Percentiles rank a stretch among this genome's conserved stretches.
Conservation (phyloP, 2,888 invertebrate species). For the Coleophora flavipennella region DNA sequence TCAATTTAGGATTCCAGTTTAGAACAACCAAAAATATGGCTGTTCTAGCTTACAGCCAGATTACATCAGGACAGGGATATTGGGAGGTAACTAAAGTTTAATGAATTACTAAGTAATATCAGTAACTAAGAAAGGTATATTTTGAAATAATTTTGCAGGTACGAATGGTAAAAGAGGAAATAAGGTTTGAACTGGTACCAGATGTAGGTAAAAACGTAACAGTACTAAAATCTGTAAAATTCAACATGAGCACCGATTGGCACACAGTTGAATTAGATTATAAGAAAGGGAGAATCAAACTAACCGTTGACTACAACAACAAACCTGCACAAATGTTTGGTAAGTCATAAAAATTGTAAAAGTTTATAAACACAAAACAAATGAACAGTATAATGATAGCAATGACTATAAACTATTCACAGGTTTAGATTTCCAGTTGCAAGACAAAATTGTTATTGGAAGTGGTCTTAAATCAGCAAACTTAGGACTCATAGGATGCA, state of each 20-base stretch:
- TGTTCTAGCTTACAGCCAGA: constrained; percentile 88
- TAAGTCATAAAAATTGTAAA: constrained; percentile 23
- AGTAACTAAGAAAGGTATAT: too few relatives aligned
- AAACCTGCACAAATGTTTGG: constrained; percentile 79
- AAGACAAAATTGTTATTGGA: constrained; percentile 82
- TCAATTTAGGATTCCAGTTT: constrained; percentile 88
- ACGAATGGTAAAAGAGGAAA: constrained; percentile 86
- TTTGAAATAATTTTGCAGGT: constrained; percentile 59
- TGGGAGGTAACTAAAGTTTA: constrained; percentile 80
- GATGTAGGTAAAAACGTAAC: constrained; percentile 84
- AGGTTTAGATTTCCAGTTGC: constrained; percentile 77
- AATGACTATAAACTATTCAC: constrained; percentile 6
- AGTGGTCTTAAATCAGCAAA: constrained; percentile 83
- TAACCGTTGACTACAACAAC: constrained; percentile 83
- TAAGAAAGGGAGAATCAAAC: constrained; percentile 79
- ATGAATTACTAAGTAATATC: not conserved
- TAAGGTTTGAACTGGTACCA: constrained; percentile 85
- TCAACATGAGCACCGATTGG: constrained; percentile 85
- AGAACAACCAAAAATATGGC: constrained; percentile 88
- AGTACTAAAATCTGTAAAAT: constrained; percentile 85
- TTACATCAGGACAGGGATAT: constrained; percentile 82
- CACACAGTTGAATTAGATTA: constrained; percentile 87
- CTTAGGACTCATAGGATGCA: constrained; percentile 90
- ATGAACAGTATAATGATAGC: not conserved
- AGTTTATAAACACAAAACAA: not conserved